Evolutionary conservation across 2,797 vertebrate genomes (phyloP).

Genomic region (Paratrypauchen microcephalus): DNA sequence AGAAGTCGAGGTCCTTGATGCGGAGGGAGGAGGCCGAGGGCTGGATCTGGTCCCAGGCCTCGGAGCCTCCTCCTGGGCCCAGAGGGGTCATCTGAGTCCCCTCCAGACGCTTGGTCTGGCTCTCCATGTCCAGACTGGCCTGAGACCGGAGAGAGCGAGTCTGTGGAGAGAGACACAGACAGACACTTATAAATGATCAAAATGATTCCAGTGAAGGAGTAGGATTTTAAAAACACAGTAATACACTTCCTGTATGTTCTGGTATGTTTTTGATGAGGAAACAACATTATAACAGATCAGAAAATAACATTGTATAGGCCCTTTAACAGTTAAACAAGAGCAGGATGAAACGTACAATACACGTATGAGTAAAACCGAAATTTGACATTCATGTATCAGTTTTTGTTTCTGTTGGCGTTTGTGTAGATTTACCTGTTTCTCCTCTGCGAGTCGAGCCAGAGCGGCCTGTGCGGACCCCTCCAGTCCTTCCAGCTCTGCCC

Average conservation of each 20-base stretch:
- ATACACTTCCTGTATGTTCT: no score
- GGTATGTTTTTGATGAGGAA: no score
- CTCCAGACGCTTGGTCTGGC: slow-evolving; percentile 75
- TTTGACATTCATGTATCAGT: no score
- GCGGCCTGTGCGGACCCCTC: slow-evolving; percentile 64
- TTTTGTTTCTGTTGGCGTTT: no score
- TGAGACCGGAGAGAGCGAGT: slow-evolving; percentile 66
- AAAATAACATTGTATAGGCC: no score
- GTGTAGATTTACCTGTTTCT: slow-evolving; percentile 35
- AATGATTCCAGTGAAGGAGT: no score
- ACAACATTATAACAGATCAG: no score
- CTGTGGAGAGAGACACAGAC: slow-evolving; percentile 19
- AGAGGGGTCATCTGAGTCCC: slow-evolving; percentile 74
- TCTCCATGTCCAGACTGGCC: slow-evolving; percentile 81
- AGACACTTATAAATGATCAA: background rate
- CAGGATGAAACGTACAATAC: no score
- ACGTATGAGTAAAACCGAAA: no score
- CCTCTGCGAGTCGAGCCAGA: slow-evolving; percentile 65
- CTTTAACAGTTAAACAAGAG: no score
- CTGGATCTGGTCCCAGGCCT: slow-evolving; percentile 76
- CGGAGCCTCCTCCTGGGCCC: slow-evolving; percentile 59
- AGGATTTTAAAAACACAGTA: no score
- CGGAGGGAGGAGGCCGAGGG: slow-evolving; percentile 74
- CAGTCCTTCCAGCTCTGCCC: slow-evolving; percentile 68
- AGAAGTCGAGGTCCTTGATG: slow-evolving; percentile 96